These are phyloP conservation scores for Hypercompe scribonia DNA, from an alignment of 2,888 invertebrate species.

Conservation along the genomic window DNA sequence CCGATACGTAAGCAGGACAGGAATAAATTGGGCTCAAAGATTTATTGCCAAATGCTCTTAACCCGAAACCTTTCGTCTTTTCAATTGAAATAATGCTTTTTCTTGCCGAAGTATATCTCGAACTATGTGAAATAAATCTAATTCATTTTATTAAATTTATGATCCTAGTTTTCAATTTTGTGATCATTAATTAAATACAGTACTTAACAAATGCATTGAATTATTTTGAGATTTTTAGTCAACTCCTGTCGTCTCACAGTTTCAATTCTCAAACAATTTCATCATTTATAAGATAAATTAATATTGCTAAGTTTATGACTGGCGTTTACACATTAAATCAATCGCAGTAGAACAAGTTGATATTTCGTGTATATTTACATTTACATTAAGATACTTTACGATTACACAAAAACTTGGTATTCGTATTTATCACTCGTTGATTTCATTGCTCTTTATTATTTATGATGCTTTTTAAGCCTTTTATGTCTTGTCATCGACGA, in stretches of 20 bases:
- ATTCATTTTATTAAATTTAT: constrained; percentile 39
- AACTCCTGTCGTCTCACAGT: background rate
- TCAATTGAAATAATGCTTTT: constrained; percentile 64
- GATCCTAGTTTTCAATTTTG: background rate
- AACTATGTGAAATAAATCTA: constrained; percentile 35
- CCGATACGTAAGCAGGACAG: constrained; percentile 75
- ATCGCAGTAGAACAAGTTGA: constrained; percentile 41
- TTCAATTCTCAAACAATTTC: background rate
- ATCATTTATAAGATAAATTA: constrained; percentile 12
- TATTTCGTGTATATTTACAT: constrained; percentile 62
- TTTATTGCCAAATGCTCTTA: constrained; percentile 85
- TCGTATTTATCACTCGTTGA: constrained; percentile 59
- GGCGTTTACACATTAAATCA: constrained; percentile 42
- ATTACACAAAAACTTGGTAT: constrained; percentile 66
- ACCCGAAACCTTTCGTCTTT: constrained; percentile 68
- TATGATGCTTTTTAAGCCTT: constrained; percentile 62
- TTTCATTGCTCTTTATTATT: constrained; percentile 66
- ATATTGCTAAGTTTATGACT: constrained; percentile 35
- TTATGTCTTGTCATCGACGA: constrained; percentile 58
- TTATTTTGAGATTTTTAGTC: background rate
- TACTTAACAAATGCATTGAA: background rate
- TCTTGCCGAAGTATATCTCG: constrained; percentile 53
- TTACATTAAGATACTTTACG: constrained; percentile 58
- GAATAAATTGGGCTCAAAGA: constrained; percentile 80
- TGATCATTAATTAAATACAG: background rate